Conservation (phyloP, 2,113 vertebrate genomes). For the Benitochromis conjunctus region DNA sequence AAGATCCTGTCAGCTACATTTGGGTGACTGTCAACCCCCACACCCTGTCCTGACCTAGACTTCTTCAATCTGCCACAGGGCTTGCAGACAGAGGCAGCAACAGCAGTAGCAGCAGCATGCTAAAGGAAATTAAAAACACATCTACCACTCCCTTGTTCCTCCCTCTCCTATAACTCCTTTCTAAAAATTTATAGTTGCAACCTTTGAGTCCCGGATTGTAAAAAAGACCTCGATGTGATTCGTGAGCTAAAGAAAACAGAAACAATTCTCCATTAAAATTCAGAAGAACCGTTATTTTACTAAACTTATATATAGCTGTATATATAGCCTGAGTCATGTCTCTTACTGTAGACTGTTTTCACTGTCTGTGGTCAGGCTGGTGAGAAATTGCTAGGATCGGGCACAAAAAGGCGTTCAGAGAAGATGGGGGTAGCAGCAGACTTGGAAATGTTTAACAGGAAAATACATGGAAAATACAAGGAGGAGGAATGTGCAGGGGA, state of each 20-base stretch:
- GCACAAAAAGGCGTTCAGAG: not conserved
- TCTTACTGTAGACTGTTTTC: not conserved
- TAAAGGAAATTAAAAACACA: slow-evolving; percentile 62
- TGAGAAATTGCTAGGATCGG: slow-evolving; percentile 11
- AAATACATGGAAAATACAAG: slow-evolving; percentile 25
- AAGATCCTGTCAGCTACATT: not conserved
- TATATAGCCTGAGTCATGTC: not conserved
- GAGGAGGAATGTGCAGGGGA: slow-evolving; percentile 21
- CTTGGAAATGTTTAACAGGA: slow-evolving; percentile 17
- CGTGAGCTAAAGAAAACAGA: not conserved
- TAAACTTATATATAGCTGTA: not conserved
- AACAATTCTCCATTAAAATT: not conserved
- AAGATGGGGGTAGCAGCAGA: not conserved
- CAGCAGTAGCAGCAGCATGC: slow-evolving; percentile 1
- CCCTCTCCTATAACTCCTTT: slow-evolving; percentile 13
- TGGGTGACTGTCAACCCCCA: not conserved
- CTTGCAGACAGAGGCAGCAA: not conserved
- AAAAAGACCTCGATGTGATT: not conserved
- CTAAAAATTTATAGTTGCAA: not conserved
- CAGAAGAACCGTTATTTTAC: not conserved
- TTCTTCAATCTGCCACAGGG: slow-evolving; percentile 2
- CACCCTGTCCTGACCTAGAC: slow-evolving; percentile 13
- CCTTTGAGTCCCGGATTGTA: not conserved
- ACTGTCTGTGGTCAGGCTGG: slow-evolving; percentile 23
- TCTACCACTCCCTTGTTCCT: slow-evolving; percentile 43